Conservation (phyloP, 2,113 vertebrate species). For the Xiphias gladius region DNA sequence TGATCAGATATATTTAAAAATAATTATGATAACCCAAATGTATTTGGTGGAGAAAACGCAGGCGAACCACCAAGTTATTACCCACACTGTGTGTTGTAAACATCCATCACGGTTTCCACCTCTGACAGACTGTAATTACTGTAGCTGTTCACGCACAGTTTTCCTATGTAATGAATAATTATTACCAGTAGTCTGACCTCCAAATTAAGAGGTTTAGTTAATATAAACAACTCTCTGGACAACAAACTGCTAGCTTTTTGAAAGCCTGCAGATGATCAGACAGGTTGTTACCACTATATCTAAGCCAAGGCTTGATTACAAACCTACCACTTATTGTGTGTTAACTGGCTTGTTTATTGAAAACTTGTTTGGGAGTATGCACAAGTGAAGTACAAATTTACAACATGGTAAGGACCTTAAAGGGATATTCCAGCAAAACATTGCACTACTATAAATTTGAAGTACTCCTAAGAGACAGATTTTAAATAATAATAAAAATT, state of each 20-base stretch:
- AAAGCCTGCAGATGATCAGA: not conserved
- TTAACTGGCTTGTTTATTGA: not conserved
- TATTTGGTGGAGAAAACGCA: too few relatives aligned
- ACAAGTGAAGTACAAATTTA: not conserved
- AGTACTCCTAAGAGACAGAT: not conserved
- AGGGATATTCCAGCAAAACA: not conserved
- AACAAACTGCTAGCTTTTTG: too few relatives aligned
- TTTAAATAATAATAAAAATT: too few relatives aligned
- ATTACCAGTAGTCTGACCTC: too few relatives aligned
- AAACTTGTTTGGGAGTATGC: not conserved
- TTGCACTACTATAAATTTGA: not conserved
- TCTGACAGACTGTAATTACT: not conserved
- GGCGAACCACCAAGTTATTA: too few relatives aligned
- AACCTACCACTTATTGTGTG: too few relatives aligned
- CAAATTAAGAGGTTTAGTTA: too few relatives aligned
- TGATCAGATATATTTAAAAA: too few relatives aligned
- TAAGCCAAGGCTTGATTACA: too few relatives aligned
- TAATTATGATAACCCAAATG: too few relatives aligned
- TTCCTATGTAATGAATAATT: not conserved
- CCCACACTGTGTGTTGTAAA: too few relatives aligned
- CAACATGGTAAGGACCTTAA: not conserved
- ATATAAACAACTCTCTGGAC: not conserved
- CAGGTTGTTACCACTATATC: not conserved
- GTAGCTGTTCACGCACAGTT: not conserved
- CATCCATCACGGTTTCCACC: not conserved